These are phyloP conservation scores for Triops cancriformis DNA, from an alignment of 1,140 invertebrate genomes.

Conservation along the genomic window DNA sequence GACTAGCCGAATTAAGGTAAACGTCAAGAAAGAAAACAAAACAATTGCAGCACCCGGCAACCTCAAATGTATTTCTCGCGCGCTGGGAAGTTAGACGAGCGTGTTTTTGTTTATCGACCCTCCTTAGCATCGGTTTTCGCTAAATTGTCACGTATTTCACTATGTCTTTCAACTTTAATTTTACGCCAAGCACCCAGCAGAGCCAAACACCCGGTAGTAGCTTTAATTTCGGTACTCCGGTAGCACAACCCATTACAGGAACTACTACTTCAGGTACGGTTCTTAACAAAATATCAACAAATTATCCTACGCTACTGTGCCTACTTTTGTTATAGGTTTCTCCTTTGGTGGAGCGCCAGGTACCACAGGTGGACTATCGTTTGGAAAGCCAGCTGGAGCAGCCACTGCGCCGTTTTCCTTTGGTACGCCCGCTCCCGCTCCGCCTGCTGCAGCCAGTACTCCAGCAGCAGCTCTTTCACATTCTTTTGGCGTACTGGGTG, in stretches of 20 bases:
- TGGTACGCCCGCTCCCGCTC: slow-evolving; percentile 1
- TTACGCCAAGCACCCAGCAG: neutral
- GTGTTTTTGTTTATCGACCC: neutral
- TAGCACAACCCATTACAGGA: neutral
- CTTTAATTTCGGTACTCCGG: neutral
- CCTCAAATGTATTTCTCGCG: neutral
- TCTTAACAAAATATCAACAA: neutral
- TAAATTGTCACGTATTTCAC: neutral
- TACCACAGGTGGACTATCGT: neutral
- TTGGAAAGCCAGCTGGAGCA: neutral
- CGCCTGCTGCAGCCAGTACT: neutral
- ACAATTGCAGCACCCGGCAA: neutral
- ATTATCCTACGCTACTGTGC: too few species aligned
- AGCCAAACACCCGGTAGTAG: neutral
- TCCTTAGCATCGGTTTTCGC: neutral
- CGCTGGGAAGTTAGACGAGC: neutral
- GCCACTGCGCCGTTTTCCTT: neutral
- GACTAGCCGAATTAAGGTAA: too few species aligned
- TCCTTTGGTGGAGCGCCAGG: neutral
- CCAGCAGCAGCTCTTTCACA: slow-evolving; percentile 10
- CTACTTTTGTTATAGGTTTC: neutral
- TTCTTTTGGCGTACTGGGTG: neutral
- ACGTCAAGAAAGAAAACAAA: neutral
- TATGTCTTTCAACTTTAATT: neutral
- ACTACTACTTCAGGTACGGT: neutral